Base-by-base conservation (phyloP, 1,140 invertebrate species). In the Metopolophium dirhodum region DNA sequence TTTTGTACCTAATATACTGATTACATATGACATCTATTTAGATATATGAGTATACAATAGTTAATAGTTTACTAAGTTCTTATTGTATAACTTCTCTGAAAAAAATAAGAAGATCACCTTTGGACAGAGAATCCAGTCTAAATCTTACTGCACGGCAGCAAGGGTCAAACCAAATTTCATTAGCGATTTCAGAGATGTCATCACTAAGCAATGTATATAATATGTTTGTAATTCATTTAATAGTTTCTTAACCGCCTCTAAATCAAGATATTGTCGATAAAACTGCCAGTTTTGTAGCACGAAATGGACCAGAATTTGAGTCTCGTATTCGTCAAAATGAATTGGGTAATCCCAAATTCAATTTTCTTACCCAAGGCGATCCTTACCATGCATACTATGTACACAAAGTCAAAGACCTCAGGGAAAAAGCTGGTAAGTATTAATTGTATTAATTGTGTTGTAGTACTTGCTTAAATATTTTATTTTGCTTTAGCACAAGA, bases 321-420 rank as follows among this genome's bases (percentile, higher is more conserved):
- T 97, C 98, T 35, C 97, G 99, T 94, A 99, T 99, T 95, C 96
- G 98, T 94, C 98, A 99, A 95, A 99, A 99, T 96, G 99, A 99
- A 95, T 96, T 99, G 94, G 98, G 99, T 61, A 99, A 99, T 96
- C 98, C 98, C 4, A 99, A 99, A 95, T 99, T 99, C 95, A 99
- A 99, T 95, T 99, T 99, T 95, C 96, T 99, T n/a, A 99, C 98
- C 95, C 96, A 97, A 94, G 98, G 98, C 3, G 99, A 99, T 96
- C 99, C 99, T 0, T 99, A 99, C 95, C 98, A 99, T 97, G 98
- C 98, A 0, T 99, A 99, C 95, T 99, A 99, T 96, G 97, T 99
- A 94, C 98, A 99, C 95, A 99, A 99, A 96, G 99, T 99, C 47
- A 98, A 98, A 95, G 99, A 99, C 95, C 99, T 99, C 95, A 97